These are phyloP conservation scores for Struthidea cinerea DNA, from an alignment of 2,113 vertebrate species.

Conservation along the genomic window DNA sequence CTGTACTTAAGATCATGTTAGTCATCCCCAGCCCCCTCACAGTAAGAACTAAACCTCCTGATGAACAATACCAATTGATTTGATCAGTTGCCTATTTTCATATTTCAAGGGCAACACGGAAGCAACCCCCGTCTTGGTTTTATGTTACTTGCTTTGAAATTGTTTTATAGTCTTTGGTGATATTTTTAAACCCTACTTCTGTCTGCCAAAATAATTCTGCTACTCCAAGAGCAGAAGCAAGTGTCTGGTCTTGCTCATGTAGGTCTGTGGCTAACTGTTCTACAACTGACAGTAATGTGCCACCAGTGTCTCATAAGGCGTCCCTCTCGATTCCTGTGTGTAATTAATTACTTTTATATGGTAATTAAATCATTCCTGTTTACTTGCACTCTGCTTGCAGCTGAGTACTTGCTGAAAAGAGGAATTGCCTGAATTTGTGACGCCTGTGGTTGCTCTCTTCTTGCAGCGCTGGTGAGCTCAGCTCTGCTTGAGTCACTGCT, in stretches of 20 bases:
- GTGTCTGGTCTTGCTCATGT: not conserved
- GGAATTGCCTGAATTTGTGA: not conserved
- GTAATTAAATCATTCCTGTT: constrained; percentile 27
- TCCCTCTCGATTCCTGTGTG: not conserved
- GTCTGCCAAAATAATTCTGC: not conserved
- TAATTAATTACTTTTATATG: constrained; percentile 24
- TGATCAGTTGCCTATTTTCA: not conserved
- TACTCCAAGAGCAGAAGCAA: not conserved
- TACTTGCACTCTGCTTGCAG: not conserved
- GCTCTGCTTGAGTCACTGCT: not conserved
- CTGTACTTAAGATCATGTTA: accelerated
- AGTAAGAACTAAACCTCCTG: not conserved
- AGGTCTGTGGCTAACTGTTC: not conserved
- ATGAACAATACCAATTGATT: not conserved
- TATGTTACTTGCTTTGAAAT: not conserved
- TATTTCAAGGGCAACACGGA: not conserved
- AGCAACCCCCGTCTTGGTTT: not conserved
- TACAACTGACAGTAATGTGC: not conserved
- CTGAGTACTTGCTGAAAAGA: constrained; percentile 10
- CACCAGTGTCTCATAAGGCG: not conserved
- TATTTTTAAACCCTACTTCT: not conserved
- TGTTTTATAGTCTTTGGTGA: not conserved
- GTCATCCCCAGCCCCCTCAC: not conserved
- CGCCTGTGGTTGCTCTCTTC: not conserved
- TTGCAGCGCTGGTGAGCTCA: not conserved